Base-by-base conservation (phyloP, 1,140 invertebrate species). In the Bilobella aurantiaca region DNA sequence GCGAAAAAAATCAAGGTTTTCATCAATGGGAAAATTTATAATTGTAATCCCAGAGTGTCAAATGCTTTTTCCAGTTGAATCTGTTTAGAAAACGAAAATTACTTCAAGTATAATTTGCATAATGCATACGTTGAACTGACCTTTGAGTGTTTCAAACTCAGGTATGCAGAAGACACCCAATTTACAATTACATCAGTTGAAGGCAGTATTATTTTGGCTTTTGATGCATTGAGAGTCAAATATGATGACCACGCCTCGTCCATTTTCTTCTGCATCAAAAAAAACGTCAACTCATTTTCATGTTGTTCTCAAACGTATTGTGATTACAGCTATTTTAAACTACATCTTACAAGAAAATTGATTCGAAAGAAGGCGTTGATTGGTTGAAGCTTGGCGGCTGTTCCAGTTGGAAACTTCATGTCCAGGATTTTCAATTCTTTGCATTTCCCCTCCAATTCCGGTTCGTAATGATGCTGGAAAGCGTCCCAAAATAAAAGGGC, bases 331-430 rank as follows among this genome's bases (percentile, higher is more conserved):
- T 21, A 27, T 21, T 34, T 34, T 61, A 16, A 47, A 46, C n/a
- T 30, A 34, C 18, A 2, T 63, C 31, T 62, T 34, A 72, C 72
- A 32, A 68, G 34, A 58, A 74, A 73, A 16, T 42, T 47, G 0
- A 31, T 46, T 49, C 63, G 65, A 14, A 67, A 58, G 29, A 59
- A 63, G 1, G 68, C 59, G 53, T 73, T 70, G 2, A 74, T 34
- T 0, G 74, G 74, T 56, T 74, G 73, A 12, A 74, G 56, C 59
- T 72, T 74, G 2, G 58, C 63, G 14, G 69, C 64, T 27, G 69
- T 70, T 21, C 74, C 74, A n/a, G 59, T 42, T 27, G 74, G 73
- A 53, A 74, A 69, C 14, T 67, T 58, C 49, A 53, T 18, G 23
- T 14, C 47, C 61, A 42, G 18, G 21, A 46, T 61, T 49, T 49